A percentile compares a stretch with the other conserved stretches of the same genome.
Evolutionary conservation across 2,888 invertebrate genomes (phyloP).

Genomic region (Parapristionchus giblindavisi): DNA sequence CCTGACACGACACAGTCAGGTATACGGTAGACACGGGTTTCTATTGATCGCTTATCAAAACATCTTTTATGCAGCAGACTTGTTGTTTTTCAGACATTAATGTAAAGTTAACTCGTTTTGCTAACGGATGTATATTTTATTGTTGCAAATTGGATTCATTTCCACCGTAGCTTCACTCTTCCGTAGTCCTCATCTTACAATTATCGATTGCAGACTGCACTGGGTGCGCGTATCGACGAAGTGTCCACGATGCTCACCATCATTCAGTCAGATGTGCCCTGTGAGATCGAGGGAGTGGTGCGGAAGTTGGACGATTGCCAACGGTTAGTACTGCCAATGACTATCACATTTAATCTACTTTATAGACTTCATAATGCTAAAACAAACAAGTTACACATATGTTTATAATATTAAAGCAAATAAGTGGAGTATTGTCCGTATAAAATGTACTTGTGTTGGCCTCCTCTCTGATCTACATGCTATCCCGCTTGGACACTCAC

Average conservation of each 20-base stretch:
- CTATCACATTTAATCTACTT: neutral
- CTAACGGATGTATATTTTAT: too few relatives aligned
- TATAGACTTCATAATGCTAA: neutral
- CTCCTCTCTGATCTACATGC: too few relatives aligned
- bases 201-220: conserved; percentile 2
- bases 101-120: neutral
- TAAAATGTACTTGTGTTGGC: too few relatives aligned
- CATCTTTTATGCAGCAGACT: too few relatives aligned
- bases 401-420: neutral
- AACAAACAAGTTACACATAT: neutral
- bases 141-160: too few relatives aligned
- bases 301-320: conserved; percentile 31
- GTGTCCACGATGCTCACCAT: conserved; percentile 18
- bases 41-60: too few relatives aligned
- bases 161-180: neutral
- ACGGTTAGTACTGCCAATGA: neutral
- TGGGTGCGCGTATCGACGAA: conserved; percentile 33
- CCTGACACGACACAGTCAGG: conserved; percentile 44
- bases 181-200: too few relatives aligned
- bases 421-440: neutral
- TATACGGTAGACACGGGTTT: neutral
- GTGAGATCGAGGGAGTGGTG: conserved; percentile 26
- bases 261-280: conserved; percentile 1
- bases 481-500: too few relatives aligned
- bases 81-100: too few relatives aligned